phyloP scores from a whole-genome alignment of 2,888 invertebrate genomes.

The Morinoia aosen region DNA sequence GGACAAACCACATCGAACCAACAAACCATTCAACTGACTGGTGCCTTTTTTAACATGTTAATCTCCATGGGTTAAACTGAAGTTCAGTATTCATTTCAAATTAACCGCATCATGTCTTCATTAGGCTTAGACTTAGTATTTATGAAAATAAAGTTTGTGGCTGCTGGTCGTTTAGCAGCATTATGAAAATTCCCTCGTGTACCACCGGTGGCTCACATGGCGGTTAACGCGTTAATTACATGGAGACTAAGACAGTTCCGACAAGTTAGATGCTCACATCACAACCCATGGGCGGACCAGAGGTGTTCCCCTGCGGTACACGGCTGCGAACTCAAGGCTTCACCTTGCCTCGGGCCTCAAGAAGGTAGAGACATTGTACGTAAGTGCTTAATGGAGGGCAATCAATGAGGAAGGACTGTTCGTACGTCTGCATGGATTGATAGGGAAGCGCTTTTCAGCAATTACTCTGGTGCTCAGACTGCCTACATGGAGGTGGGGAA shows the following conservation, averaged over 20 bases:
- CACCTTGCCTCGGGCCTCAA: not conserved
- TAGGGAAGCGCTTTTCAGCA: not conserved
- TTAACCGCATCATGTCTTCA: no score
- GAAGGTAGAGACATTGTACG: not conserved
- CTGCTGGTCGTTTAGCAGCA: no score
- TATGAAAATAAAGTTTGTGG: no score
- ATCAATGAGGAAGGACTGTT: not conserved
- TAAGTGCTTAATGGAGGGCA: not conserved
- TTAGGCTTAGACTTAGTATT: no score
- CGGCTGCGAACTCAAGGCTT: not conserved
- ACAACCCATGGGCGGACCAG: not conserved
- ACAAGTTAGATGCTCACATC: not conserved
- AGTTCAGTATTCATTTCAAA: no score
- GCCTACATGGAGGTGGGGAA: not conserved
- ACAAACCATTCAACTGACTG: not conserved
- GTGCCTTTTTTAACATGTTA: no score
- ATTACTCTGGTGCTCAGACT: not conserved
- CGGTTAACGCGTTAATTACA: not conserved
- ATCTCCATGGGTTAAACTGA: no score
- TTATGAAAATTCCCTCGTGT: no score
- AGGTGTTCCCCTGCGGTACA: not conserved
- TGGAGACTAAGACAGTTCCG: not conserved
- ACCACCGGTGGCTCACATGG: no score
- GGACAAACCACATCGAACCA: not conserved
- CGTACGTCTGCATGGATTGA: not conserved